phyloP scores from a whole-genome alignment of 2,888 invertebrate species.

The Diogma glabrata region DNA sequence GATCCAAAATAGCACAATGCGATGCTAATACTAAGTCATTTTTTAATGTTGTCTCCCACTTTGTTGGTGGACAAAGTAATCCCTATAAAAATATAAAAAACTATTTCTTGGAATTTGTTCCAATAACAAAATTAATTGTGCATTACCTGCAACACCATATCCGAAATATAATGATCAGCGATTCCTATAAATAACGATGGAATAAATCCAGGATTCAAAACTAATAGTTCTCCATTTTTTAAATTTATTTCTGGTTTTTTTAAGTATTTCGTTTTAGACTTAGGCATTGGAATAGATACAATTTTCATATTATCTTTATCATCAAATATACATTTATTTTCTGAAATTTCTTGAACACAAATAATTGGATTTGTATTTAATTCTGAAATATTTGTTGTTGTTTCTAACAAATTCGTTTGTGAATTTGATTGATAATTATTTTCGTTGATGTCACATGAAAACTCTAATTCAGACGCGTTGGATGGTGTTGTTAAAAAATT shows the following conservation, averaged over 20 bases:
- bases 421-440: slow-evolving; percentile 27
- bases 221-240: slow-evolving; percentile 23
- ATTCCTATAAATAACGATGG: slow-evolving; percentile 49
- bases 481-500: slow-evolving; percentile 54
- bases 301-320: slow-evolving; percentile 34
- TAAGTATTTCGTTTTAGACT: slow-evolving; percentile 26
- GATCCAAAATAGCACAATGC: slow-evolving; percentile 47
- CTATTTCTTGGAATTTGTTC: background rate
- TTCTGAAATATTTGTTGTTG: slow-evolving; percentile 69
- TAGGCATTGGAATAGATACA: slow-evolving; percentile 48
- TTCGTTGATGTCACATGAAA: slow-evolving; percentile 36
- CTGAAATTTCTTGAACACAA: slow-evolving; percentile 13
- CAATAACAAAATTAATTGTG: background rate
- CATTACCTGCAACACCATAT: slow-evolving; percentile 61
- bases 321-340: slow-evolving; percentile 10
- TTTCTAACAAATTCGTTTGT: slow-evolving; percentile 32
- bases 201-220: slow-evolving; percentile 39
- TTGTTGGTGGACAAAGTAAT: slow-evolving; percentile 41
- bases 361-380: slow-evolving; percentile 35
- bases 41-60: slow-evolving; percentile 46
- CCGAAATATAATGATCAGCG: slow-evolving; percentile 55
- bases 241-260: background rate
- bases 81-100: slow-evolving; percentile 33
- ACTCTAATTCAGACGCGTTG: slow-evolving; percentile 62
- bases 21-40: slow-evolving; percentile 41